phyloP scores from a whole-genome alignment of 2,797 vertebrate species.

The Enteromius radiatus region DNA sequence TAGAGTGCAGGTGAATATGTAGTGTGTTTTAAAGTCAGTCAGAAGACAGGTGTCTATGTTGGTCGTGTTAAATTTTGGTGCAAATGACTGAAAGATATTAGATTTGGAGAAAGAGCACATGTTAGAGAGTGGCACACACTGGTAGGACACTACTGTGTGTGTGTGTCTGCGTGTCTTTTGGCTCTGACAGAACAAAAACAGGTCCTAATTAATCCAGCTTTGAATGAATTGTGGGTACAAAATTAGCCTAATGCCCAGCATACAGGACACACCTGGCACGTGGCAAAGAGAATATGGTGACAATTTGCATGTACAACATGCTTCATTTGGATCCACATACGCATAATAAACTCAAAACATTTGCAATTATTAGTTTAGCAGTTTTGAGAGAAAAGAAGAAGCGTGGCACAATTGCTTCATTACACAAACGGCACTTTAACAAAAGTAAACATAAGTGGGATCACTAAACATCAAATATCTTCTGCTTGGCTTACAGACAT shows the following conservation, averaged over 20 bases:
- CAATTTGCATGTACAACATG: slow-evolving; percentile 24
- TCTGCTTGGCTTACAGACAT: not conserved
- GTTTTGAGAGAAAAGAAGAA: not conserved
- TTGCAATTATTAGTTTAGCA: not conserved
- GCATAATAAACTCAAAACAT: slow-evolving; percentile 18
- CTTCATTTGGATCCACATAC: slow-evolving; percentile 13
- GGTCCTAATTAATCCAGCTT: slow-evolving; percentile 55
- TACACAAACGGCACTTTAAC: not conserved
- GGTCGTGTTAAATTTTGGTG: not conserved
- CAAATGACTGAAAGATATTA: not conserved
- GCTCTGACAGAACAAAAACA: slow-evolving; percentile 44
- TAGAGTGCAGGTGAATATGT: not conserved
- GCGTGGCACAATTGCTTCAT: not conserved
- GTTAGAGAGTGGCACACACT: slow-evolving; percentile 13
- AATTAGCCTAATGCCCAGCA: slow-evolving; percentile 41
- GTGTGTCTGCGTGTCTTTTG: slow-evolving; percentile 34
- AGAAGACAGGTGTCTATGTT: not conserved
- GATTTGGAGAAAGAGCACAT: not conserved
- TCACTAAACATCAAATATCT: not conserved
- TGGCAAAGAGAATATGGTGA: slow-evolving; percentile 5
- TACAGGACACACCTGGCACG: not conserved
- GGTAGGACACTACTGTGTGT: not conserved
- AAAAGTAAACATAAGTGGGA: not conserved
- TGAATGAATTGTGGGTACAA: slow-evolving; percentile 25
- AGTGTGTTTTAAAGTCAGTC: not conserved